A percentile compares a stretch with the other conserved stretches of the same genome.
Evolutionary conservation across 2,797 vertebrate species (phyloP).

Genomic region (Bradypodion ventrale): DNA sequence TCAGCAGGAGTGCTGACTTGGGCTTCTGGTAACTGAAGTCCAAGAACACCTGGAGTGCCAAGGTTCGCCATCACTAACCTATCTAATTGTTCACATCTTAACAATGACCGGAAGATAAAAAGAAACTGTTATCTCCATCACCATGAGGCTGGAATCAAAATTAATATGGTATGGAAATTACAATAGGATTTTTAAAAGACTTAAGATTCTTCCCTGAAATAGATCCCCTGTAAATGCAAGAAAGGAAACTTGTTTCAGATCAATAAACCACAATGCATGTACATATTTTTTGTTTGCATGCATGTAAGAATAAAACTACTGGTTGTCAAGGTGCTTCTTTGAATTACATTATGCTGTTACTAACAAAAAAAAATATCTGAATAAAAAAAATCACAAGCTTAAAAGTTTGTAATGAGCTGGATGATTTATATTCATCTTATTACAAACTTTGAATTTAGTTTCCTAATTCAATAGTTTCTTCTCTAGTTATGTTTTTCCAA

Average conservation of each 20-base stretch:
- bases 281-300: no score
- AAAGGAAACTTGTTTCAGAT: no score
- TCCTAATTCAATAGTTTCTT: not conserved
- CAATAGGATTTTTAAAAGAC: not conserved
- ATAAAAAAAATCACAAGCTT: not conserved
- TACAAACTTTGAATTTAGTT: not conserved
- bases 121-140: not conserved
- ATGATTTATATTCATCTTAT: not conserved
- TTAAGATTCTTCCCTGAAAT: not conserved
- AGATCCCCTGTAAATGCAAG: not conserved
- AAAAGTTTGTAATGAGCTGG: not conserved
- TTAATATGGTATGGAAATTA: not conserved
- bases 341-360: not conserved
- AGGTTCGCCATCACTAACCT: no score
- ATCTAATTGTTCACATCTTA: not conserved
- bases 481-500: constrained; percentile 15
- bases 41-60: no score
- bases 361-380: not conserved
- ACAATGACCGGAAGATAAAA: not conserved
- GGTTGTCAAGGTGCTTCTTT: not conserved
- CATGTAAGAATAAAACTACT: not conserved
- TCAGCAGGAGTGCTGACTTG: no score
- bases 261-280: not conserved
- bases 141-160: not conserved
- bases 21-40: no score